Conservation (phyloP, 2,797 vertebrate genomes). For the Neoniphon sammara region DNA sequence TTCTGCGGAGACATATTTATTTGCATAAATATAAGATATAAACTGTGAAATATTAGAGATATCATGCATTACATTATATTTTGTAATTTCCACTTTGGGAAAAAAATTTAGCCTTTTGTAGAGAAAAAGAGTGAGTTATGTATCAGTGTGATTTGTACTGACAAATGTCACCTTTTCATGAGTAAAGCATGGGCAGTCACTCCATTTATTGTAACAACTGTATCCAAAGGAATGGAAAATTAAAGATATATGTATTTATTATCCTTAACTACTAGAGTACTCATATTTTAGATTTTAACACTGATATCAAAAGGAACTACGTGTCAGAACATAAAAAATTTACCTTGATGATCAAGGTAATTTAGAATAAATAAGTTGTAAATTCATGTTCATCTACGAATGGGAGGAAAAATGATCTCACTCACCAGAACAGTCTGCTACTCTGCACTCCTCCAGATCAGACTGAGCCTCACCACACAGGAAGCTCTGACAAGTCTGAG, state of each 20-base stretch:
- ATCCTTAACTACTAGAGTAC: background rate
- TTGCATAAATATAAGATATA: too few species aligned
- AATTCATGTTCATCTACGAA: constrained; percentile 8
- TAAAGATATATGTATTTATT: too few species aligned
- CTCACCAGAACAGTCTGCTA: constrained; percentile 73
- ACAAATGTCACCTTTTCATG: background rate
- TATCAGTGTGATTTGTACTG: too few species aligned
- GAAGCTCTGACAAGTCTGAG: constrained; percentile 76
- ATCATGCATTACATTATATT: too few species aligned
- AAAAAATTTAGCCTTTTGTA: too few species aligned
- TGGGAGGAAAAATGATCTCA: constrained; percentile 39
- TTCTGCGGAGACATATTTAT: too few species aligned
- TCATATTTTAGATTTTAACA: background rate
- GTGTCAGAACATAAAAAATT: background rate
- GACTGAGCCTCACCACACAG: constrained; percentile 77
- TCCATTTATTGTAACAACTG: background rate
- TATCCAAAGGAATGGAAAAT: background rate
- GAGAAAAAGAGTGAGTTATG: too few species aligned
- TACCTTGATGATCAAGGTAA: background rate
- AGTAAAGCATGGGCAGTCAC: background rate
- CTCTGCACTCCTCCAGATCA: constrained; percentile 63
- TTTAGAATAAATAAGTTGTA: background rate
- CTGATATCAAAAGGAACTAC: background rate
- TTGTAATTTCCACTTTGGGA: too few species aligned
- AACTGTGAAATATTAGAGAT: too few species aligned